phyloP scores from a whole-genome alignment of 2,888 invertebrate species.

The Euproctis similis region DNA sequence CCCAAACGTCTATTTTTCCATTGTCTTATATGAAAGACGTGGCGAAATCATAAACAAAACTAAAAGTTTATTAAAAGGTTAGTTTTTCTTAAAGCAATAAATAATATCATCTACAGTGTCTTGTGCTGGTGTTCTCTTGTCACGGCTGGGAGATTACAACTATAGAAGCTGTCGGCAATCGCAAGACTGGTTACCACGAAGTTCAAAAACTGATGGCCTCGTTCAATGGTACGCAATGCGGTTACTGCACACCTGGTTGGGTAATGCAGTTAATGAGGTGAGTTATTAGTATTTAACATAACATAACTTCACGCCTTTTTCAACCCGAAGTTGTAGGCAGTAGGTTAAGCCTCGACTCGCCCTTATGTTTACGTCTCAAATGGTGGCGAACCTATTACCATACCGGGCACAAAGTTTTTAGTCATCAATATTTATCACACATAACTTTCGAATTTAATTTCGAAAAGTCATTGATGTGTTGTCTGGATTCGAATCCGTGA shows the following conservation, averaged over 20 bases:
- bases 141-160: constrained; percentile 82
- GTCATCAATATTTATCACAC: too few species aligned
- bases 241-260: constrained; percentile 85
- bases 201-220: constrained; percentile 77
- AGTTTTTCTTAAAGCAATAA: neutral
- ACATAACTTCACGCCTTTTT: too few species aligned
- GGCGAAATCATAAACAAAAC: neutral
- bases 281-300: constrained; percentile 3
- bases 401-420: too few species aligned
- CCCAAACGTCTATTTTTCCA: too few species aligned
- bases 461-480: too few species aligned
- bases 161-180: constrained; percentile 82
- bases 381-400: too few species aligned
- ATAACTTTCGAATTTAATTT: too few species aligned
- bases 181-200: constrained; percentile 76
- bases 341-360: too few species aligned
- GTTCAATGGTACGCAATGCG: constrained; percentile 82
- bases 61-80: neutral
- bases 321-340: too few species aligned
- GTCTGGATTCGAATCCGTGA: too few species aligned
- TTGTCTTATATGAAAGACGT: too few species aligned
- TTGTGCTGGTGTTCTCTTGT: constrained; percentile 77
- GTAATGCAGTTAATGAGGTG: constrained; percentile 83
- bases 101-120: constrained; percentile 31
- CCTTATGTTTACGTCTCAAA: too few species aligned